Evolutionary conservation across 2,797 vertebrate genomes (phyloP).

Genomic region (Hypotaenidia okinawae): DNA sequence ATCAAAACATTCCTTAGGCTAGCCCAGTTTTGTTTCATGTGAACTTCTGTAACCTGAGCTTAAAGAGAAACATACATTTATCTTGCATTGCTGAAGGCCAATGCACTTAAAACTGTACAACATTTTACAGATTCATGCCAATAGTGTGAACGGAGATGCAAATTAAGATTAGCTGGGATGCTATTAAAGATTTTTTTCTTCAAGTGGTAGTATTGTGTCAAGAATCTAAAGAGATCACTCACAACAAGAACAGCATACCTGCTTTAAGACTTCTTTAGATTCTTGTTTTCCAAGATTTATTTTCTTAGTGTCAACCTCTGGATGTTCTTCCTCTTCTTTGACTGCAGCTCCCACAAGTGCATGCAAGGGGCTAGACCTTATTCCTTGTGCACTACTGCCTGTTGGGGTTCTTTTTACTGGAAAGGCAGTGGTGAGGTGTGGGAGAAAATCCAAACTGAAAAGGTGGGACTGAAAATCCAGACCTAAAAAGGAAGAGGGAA

Average conservation of each 20-base stretch:
- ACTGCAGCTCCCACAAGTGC: conserved; percentile 80
- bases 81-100: not conserved
- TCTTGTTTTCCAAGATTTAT: conserved; percentile 75
- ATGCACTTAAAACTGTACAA: not conserved
- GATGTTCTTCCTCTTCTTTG: conserved; percentile 85
- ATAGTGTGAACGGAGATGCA: not conserved
- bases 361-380: conserved; percentile 83
- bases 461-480: conserved; percentile 77
- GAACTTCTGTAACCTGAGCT: not conserved
- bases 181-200: not conserved
- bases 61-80: not conserved
- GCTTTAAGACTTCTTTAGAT: conserved; percentile 72
- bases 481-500: conserved; percentile 63
- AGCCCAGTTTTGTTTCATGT: not conserved
- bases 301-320: conserved; percentile 69
- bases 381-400: conserved; percentile 61
- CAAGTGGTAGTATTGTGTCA: not conserved
- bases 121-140: not conserved
- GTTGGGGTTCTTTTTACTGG: conserved; percentile 82
- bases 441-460: conserved; percentile 80
- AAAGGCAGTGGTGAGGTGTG: conserved; percentile 74
- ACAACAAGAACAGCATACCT: conserved; percentile 63
- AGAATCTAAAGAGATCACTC: not conserved
- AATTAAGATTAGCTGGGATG: not conserved
- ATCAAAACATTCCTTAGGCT: not conserved